Conservation (phyloP, 2,888 invertebrate species). For the Zootermopsis nevadensis region DNA sequence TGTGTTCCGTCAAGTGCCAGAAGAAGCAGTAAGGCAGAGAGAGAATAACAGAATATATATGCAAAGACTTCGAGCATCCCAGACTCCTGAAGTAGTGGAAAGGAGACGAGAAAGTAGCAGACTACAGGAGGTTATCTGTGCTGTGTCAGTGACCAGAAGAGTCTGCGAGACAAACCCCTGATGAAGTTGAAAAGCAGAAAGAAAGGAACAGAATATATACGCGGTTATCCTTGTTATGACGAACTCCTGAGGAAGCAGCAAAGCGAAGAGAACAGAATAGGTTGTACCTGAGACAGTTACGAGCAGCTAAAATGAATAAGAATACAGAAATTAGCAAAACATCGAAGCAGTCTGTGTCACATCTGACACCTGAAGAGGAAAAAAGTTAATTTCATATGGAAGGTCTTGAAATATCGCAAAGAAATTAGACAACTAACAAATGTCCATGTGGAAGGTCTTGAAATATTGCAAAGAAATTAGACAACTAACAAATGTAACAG, state of each 20-base stretch:
- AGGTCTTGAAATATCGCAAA: background rate
- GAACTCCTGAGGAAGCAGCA: background rate
- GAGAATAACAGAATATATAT: slow-evolving; percentile 4
- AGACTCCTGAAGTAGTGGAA: background rate
- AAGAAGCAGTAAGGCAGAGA: background rate
- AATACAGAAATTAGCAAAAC: background rate
- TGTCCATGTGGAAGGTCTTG: background rate
- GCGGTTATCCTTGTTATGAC: too few species aligned
- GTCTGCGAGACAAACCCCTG: background rate
- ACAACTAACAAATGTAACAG: background rate
- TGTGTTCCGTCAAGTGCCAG: background rate
- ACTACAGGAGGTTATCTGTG: background rate
- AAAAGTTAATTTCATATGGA: background rate
- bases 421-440: background rate
- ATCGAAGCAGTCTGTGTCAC: background rate
- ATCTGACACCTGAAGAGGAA: background rate
- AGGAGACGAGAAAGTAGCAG: background rate
- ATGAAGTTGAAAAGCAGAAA: too few species aligned
- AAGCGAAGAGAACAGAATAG: background rate
- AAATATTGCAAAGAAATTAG: background rate
- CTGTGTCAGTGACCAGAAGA: background rate
- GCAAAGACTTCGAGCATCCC: background rate
- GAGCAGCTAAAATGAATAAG: background rate
- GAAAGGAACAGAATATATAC: background rate
- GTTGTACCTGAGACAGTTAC: background rate